Evolutionary conservation across 2,113 vertebrate species (phyloP), one percentile per base, ranked within the genome.

Genomic region (Erythrocercus mccallii): DNA sequence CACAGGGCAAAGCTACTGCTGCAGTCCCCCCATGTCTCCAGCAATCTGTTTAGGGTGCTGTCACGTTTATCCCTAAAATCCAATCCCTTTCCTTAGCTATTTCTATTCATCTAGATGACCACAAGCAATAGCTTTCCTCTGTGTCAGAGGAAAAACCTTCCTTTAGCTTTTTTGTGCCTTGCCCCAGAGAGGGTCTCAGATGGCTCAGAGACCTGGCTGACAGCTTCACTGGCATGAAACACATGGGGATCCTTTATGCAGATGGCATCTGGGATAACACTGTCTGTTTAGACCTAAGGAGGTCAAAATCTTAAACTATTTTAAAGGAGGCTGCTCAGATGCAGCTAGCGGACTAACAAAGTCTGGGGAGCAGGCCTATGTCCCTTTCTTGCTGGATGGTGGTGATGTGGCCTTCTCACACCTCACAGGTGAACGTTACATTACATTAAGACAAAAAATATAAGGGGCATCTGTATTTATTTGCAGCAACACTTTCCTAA

Each of bases 341-440:
- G 6, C 28, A 81, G 56, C 12, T 54, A 57, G 19, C 6, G 24
- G 65, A 51, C 33, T n/a, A 78, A 51, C 12, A 18, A 81, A 78
- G 21, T 5, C 31, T 48, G 7, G 31, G 22, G 65, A 85, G 57
- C 38, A 64, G 31, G 45, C 24, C 48, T 62, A 8, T 28, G 48
- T 31, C 15, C n/a, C 53, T 71, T 71, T 68, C 73, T 87, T 15
- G 0, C 30, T 8, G 2, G 17, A 42, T 40, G 10, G 12, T 35
- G 22, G 50, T 45, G 60, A 70, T 27, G 66, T 18, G 19, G 25
- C 35, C 62, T 65, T 35, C 85, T 79, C 74, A 45, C 45, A 57
- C 25, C 19, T 82, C 58, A 62, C 0, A 0, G 44, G 56, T 33
- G 28, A 78, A 51, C n/a, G n/a, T n/a, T n/a, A n/a, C n/a, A n/a